Evolutionary conservation across 2,888 invertebrate species (phyloP).

Genomic region (Saturnia japonica): DNA sequence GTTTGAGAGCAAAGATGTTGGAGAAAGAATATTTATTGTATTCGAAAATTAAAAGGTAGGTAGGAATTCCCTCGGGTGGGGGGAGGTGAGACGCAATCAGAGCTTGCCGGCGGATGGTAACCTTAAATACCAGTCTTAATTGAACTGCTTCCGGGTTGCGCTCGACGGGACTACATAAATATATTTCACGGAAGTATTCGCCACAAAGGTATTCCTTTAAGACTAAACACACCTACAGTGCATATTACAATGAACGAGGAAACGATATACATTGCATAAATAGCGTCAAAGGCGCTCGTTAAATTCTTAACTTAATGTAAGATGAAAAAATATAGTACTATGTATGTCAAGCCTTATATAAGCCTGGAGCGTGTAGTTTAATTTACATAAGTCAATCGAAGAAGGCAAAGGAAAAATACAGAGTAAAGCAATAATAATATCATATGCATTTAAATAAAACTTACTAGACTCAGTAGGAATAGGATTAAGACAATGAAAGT

Average conservation of each 20-base stretch:
- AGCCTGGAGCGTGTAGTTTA: not conserved
- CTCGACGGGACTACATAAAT: constrained; percentile 68
- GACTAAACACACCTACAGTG: constrained; percentile 51
- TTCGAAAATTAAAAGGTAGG: constrained; percentile 78
- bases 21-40: constrained; percentile 73
- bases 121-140: constrained; percentile 82
- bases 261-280: constrained; percentile 34
- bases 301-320: constrained; percentile 28
- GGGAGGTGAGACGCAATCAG: constrained; percentile 70
- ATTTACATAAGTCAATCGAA: not conserved
- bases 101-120: constrained; percentile 71
- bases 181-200: constrained; percentile 68
- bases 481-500: not conserved
- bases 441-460: not conserved
- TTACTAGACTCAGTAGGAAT: not conserved
- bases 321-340: not conserved
- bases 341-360: not conserved
- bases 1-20: constrained; percentile 52
- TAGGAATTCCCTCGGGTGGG: constrained; percentile 59
- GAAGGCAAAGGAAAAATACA: not conserved
- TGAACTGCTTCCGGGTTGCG: constrained; percentile 76
- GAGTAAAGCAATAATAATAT: not conserved
- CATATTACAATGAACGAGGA: constrained; percentile 32
- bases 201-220: constrained; percentile 69
- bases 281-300: constrained; percentile 31